Conservation (phyloP, 2,888 invertebrate species). For the Physocephala rufipes region DNA sequence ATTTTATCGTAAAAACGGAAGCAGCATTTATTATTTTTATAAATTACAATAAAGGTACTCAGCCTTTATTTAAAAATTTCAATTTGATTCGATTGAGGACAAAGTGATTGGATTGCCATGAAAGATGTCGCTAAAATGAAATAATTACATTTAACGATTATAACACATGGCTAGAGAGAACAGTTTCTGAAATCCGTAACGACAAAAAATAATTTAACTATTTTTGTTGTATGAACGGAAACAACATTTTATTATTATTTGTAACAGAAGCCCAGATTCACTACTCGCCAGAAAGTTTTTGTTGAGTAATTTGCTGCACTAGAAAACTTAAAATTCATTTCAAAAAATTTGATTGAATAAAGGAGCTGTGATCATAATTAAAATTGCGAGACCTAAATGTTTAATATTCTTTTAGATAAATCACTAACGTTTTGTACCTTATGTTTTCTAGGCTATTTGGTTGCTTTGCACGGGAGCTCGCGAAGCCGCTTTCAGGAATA, state of each 20-base stretch:
- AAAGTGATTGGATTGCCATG: too few relatives aligned
- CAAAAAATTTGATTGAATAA: neutral
- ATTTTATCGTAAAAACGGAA: too few relatives aligned
- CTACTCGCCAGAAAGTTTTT: conserved; percentile 42
- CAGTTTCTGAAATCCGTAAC: conserved; percentile 58
- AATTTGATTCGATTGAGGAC: too few relatives aligned
- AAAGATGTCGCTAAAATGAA: conserved; percentile 44
- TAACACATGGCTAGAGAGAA: conserved; percentile 50
- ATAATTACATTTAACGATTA: conserved; percentile 42
- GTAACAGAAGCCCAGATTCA: conserved; percentile 43
- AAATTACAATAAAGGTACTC: too few relatives aligned
- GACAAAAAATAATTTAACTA: conserved; percentile 45
- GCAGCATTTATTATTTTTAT: too few relatives aligned
- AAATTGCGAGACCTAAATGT: neutral
- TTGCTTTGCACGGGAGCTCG: conserved; percentile 98
- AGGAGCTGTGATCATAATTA: neutral
- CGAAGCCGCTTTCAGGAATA: conserved; percentile 99
- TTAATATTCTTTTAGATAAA: neutral
- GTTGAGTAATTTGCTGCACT: conserved; percentile 50
- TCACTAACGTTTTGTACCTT: conserved; percentile 6
- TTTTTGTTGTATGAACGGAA: conserved; percentile 56
- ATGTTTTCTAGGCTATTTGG: conserved; percentile 88
- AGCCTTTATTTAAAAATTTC: too few relatives aligned
- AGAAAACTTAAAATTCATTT: conserved; percentile 42
- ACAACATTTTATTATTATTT: conserved; percentile 48